Evolutionary conservation across 1,140 invertebrate species (phyloP).

Genomic region (Lordiphosa mommai): DNA sequence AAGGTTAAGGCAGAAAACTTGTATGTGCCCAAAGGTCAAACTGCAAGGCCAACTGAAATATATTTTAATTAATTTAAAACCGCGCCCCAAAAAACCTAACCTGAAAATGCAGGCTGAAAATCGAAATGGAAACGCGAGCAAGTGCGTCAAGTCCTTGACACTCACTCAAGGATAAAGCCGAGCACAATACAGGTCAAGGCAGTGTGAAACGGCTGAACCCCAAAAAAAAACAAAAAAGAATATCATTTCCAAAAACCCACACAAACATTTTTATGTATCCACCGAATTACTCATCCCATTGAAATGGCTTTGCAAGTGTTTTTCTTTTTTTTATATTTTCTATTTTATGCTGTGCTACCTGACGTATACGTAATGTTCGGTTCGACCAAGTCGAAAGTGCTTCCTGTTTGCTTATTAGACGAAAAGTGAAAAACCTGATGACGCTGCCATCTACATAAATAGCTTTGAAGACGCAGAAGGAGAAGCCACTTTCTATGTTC

Average conservation of each 20-base stretch:
- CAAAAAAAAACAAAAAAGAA: constrained; percentile 17
- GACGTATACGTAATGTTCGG: constrained; percentile 38
- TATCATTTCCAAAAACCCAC: constrained; percentile 37
- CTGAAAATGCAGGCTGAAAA: constrained; percentile 25
- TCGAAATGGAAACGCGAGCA: constrained; percentile 11
- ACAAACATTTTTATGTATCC: constrained; percentile 29
- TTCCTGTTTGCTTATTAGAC: constrained; percentile 75
- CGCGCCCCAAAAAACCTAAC: constrained; percentile 56
- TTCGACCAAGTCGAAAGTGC: constrained; percentile 52
- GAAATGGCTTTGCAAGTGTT: constrained; percentile 59
- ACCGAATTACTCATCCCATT: constrained; percentile 61
- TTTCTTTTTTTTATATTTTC: too few relatives aligned
- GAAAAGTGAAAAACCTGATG: constrained; percentile 68
- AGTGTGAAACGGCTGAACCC: constrained; percentile 18
- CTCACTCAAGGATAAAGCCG: constrained; percentile 36
- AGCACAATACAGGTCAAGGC: constrained; percentile 61
- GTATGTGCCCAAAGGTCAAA: constrained; percentile 38
- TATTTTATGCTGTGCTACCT: constrained; percentile 56
- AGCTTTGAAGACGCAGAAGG: constrained; percentile 44
- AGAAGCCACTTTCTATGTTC: constrained; percentile 63
- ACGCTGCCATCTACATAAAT: constrained; percentile 63
- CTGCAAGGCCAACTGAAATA: constrained; percentile 44
- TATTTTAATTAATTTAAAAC: constrained; percentile 61
- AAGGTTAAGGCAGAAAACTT: constrained; percentile 45
- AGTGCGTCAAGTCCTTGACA: constrained; percentile 61